A percentile compares a stretch with the other conserved stretches of the same genome.
These are phyloP conservation scores for Sarcophaga rosellei DNA, from an alignment of 2,888 invertebrate genomes.

Conservation along the genomic window DNA sequence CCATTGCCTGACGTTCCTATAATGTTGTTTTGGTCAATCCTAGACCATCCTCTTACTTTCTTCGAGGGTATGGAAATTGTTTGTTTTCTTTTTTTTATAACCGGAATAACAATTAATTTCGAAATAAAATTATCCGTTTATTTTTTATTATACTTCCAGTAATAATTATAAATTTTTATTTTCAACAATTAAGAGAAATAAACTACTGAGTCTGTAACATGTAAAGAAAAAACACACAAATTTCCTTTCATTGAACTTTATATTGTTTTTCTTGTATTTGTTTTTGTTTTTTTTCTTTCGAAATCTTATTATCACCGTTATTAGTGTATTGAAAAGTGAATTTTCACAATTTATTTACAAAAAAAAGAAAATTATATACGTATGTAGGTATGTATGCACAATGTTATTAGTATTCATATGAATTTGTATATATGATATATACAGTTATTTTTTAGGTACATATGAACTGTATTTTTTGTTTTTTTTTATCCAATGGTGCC, in stretches of 20 bases:
- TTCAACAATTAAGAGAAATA: background rate
- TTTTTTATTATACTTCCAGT: too few species aligned
- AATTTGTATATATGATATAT: constrained; percentile 5
- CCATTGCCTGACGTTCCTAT: too few species aligned
- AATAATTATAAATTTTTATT: background rate
- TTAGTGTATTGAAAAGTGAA: constrained; percentile 25
- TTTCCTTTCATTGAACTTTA: constrained; percentile 55
- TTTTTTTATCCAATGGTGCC: constrained; percentile 63
- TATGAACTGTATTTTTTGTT: too few species aligned
- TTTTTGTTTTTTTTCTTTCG: background rate
- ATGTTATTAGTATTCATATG: constrained; percentile 1
- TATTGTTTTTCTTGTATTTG: background rate
- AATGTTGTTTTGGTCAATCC: too few species aligned
- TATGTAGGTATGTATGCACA: constrained; percentile 24
- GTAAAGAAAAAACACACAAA: constrained; percentile 1
- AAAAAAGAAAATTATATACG: background rate
- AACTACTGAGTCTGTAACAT: background rate
- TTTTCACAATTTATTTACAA: constrained; percentile 42
- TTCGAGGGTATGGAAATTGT: too few species aligned
- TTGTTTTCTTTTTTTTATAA: too few species aligned
- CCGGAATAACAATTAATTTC: too few species aligned
- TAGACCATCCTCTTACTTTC: too few species aligned
- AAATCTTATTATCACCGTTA: constrained; percentile 24
- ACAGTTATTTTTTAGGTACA: too few species aligned
- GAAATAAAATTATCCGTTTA: too few species aligned